phyloP scores from a whole-genome alignment of 2,797 vertebrate genomes.

The Brachymystax lenok region DNA sequence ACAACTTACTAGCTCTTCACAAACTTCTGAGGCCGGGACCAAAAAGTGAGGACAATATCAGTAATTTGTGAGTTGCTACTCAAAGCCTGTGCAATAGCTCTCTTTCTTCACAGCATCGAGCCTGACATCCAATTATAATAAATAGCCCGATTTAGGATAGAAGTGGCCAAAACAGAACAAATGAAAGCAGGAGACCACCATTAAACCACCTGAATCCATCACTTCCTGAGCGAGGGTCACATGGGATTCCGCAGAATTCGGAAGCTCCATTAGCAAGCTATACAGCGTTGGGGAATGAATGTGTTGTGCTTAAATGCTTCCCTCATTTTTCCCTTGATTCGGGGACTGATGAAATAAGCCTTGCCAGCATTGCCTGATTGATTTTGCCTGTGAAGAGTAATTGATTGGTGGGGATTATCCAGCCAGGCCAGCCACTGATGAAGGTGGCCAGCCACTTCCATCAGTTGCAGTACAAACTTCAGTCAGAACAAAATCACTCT shows the following conservation, averaged over 20 bases:
- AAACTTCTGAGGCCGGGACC: neutral
- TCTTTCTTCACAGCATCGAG: neutral
- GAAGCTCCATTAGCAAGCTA: conserved; percentile 52
- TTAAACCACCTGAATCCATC: conserved; percentile 51
- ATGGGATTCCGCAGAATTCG: conserved; percentile 12
- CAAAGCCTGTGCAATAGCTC: neutral
- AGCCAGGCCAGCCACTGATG: conserved; percentile 60
- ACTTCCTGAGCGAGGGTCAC: conserved; percentile 23
- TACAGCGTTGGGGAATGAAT: conserved; percentile 35
- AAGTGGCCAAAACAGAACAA: conserved; percentile 31
- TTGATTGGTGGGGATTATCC: conserved; percentile 75
- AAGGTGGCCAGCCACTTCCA: conserved; percentile 57
- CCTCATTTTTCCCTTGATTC: conserved; percentile 57
- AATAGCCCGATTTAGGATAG: conserved; percentile 27
- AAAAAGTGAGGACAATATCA: neutral
- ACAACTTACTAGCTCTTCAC: neutral
- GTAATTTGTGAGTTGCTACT: neutral
- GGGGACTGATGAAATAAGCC: conserved; percentile 47
- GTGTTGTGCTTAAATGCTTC: conserved; percentile 53
- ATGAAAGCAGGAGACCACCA: conserved; percentile 23
- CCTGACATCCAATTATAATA: neutral
- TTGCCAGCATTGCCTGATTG: conserved; percentile 56
- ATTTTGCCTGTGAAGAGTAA: conserved; percentile 72
- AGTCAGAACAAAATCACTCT: neutral
- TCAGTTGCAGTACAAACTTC: neutral